phyloP scores from a whole-genome alignment of 1,140 invertebrate genomes.

The Camponotus floridanus region DNA sequence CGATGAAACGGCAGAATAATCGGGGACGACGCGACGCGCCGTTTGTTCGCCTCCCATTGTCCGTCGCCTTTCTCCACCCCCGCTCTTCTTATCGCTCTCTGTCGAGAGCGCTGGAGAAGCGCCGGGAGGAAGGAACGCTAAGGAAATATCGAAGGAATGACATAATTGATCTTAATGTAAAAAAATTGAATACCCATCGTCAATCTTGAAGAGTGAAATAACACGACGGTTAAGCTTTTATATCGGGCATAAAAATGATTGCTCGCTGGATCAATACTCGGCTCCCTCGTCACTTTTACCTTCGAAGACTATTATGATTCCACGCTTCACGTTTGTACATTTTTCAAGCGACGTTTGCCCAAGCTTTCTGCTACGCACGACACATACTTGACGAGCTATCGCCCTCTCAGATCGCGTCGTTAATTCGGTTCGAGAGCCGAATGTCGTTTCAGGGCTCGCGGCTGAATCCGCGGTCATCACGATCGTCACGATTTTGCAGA shows the following conservation, averaged over 20 bases:
- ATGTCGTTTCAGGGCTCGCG: not conserved
- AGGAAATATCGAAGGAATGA: conserved; percentile 13
- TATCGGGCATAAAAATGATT: too few species aligned
- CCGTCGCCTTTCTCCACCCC: not conserved
- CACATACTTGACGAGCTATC: not conserved
- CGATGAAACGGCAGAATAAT: conserved; percentile 40
- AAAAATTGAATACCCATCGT: conserved; percentile 5
- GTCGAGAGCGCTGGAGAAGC: not conserved
- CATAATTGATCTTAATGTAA: conserved; percentile 1
- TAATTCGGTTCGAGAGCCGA: not conserved
- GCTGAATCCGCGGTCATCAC: not conserved
- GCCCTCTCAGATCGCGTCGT: not conserved
- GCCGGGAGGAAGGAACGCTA: not conserved
- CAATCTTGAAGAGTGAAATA: not conserved
- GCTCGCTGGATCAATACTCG: too few species aligned
- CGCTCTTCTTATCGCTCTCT: not conserved
- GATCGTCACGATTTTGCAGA: conserved; percentile 85
- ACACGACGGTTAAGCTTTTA: too few species aligned
- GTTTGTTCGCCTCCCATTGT: conserved; percentile 48
- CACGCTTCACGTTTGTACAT: too few species aligned
- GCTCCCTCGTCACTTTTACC: too few species aligned
- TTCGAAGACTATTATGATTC: too few species aligned
- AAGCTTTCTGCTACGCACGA: not conserved
- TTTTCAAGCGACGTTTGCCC: not conserved
- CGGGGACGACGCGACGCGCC: conserved; percentile 11